Evolutionary conservation across 2,888 invertebrate species (phyloP).

Genomic region (Arrhopalites spinosus): DNA sequence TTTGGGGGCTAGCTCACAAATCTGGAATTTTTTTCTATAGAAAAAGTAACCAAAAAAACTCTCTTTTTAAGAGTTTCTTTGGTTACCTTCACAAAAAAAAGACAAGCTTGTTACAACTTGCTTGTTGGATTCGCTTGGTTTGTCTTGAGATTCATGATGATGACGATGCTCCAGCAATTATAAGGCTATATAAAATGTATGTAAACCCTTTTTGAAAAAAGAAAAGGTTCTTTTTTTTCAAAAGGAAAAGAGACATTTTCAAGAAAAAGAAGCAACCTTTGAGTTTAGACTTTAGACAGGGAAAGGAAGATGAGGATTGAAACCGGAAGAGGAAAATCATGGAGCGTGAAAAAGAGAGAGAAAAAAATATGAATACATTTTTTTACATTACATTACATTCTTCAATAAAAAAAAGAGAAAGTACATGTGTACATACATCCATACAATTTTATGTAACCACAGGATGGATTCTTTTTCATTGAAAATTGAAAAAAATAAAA

Average conservation of each 20-base stretch:
- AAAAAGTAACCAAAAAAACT: background rate
- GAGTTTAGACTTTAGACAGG: background rate
- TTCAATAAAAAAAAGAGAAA: background rate
- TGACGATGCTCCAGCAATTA: too few species aligned
- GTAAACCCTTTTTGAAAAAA: too few species aligned
- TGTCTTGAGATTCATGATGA: too few species aligned
- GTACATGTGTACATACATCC: too few species aligned
- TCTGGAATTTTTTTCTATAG: background rate
- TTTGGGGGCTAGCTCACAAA: too few species aligned
- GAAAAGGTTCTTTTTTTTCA: too few species aligned
- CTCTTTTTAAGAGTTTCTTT: too few species aligned
- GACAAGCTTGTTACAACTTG: too few species aligned
- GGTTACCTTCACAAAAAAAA: too few species aligned
- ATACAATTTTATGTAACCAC: background rate
- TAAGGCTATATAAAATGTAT: too few species aligned
- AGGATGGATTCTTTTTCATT: background rate
- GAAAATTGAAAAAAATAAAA: background rate
- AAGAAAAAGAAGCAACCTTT: slow-evolving; percentile 16
- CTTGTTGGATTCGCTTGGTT: too few species aligned
- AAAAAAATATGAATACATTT: slow-evolving; percentile 10
- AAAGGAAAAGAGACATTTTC: background rate
- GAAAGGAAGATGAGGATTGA: slow-evolving; percentile 32
- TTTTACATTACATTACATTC: background rate
- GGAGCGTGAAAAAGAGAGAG: slow-evolving; percentile 40
- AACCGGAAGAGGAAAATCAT: slow-evolving; percentile 42